A percentile compares a stretch with the other conserved stretches of the same genome.
Conservation (phyloP, 2,888 invertebrate genomes). For the Rhamnusium bicolor region DNA sequence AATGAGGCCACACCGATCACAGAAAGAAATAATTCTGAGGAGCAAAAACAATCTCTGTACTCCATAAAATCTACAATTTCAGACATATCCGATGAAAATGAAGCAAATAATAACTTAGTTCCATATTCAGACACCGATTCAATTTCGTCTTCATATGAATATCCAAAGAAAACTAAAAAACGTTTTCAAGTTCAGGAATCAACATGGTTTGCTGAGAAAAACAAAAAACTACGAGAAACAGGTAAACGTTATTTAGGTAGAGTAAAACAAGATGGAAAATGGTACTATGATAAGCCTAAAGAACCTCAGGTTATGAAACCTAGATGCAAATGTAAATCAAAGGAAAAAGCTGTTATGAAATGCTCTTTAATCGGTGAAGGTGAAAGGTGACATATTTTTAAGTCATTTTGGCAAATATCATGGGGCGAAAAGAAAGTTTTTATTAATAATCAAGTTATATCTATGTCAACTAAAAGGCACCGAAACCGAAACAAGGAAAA, state of each 20-base stretch:
- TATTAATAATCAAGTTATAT: slow-evolving; percentile 31
- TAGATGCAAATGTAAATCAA: slow-evolving; percentile 19
- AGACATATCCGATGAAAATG: no score
- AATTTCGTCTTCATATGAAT: no score
- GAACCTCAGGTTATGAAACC: slow-evolving; percentile 15
- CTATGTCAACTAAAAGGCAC: slow-evolving; percentile 31
- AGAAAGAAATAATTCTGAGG: no score
- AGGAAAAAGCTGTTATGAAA: slow-evolving; percentile 16
- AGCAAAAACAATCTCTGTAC: no score
- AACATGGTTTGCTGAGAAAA: slow-evolving; percentile 26
- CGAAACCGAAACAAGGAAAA: no score
- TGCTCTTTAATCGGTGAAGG: slow-evolving; percentile 3
- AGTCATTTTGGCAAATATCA: slow-evolving; percentile 21
- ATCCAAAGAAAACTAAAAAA: no score
- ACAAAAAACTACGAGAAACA: slow-evolving; percentile 20
- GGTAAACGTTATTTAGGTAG: slow-evolving; percentile 8
- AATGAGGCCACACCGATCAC: no score
- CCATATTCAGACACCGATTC: no score
- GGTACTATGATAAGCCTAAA: slow-evolving; percentile 29
- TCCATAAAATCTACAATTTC: no score
- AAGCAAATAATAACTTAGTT: no score
- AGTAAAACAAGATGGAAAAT: slow-evolving; percentile 26
- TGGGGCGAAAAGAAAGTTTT: slow-evolving; percentile 29
- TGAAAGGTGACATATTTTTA: slow-evolving; percentile 15
- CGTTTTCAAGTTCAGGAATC: neutral